Evolutionary conservation across 2,888 invertebrate genomes (phyloP).

Genomic region (Unio pictorum): DNA sequence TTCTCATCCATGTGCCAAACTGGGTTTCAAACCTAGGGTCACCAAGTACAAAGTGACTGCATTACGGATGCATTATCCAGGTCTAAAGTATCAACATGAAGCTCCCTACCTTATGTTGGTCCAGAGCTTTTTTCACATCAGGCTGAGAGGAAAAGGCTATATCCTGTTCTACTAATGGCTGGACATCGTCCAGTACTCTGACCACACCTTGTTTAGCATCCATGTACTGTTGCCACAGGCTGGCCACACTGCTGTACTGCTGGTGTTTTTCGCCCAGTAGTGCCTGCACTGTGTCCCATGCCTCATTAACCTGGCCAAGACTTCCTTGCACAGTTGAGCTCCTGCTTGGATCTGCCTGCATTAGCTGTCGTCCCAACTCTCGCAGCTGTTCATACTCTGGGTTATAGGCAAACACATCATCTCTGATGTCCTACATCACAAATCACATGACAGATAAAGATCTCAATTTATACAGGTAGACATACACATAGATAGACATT

Average conservation of each 20-base stretch:
- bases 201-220: constrained; percentile 57
- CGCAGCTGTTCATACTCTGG: constrained; percentile 78
- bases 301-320: constrained; percentile 52
- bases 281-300: constrained; percentile 62
- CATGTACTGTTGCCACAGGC: constrained; percentile 64
- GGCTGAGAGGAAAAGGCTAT: constrained; percentile 49
- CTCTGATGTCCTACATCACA: constrained; percentile 53
- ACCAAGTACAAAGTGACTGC: not conserved
- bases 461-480: too few relatives aligned
- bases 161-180: constrained; percentile 55
- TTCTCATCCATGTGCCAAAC: too few relatives aligned
- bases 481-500: too few relatives aligned
- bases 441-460: not conserved
- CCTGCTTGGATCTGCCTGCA: constrained; percentile 57
- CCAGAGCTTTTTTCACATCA: constrained; percentile 62
- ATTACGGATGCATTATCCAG: not conserved
- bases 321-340: constrained; percentile 53
- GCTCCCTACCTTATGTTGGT: constrained; percentile 61
- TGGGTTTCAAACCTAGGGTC: too few relatives aligned
- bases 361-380: constrained; percentile 80
- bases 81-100: not conserved
- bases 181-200: constrained; percentile 51
- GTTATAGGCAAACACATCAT: constrained; percentile 58
- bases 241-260: constrained; percentile 46
- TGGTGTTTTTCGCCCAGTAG: constrained; percentile 55